Percentiles rank a stretch among this genome's conserved stretches.
These are phyloP conservation scores for Steinernema feltiae DNA, from an alignment of 1,140 invertebrate species.

Conservation along the genomic window DNA sequence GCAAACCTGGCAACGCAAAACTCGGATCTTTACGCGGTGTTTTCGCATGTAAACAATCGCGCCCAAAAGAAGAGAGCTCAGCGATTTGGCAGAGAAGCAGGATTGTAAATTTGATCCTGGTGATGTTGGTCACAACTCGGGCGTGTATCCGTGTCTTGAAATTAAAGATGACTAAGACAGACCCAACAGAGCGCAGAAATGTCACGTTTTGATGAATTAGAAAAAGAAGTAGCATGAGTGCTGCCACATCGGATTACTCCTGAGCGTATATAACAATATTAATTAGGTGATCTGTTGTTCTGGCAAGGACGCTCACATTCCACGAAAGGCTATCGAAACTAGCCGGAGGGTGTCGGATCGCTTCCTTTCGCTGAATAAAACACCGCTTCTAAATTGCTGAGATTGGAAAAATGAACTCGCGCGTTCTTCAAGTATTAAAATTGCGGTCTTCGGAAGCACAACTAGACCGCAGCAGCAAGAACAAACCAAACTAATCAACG, in stretches of 20 bases:
- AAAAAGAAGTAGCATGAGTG: not conserved
- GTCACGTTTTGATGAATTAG: not conserved
- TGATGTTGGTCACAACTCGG: no score
- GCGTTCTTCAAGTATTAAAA: not conserved
- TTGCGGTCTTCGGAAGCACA: not conserved
- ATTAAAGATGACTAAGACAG: no score
- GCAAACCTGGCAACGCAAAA: not conserved
- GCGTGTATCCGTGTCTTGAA: no score
- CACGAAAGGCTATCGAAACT: not conserved
- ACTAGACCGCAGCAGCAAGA: not conserved
- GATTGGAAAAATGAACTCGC: not conserved
- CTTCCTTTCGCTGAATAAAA: not conserved
- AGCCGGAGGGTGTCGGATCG: not conserved
- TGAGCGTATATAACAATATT: not conserved
- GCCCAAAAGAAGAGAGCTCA: not conserved
- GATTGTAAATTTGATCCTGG: no score
- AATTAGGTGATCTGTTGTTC: not conserved
- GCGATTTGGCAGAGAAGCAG: no score
- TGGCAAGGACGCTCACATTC: not conserved
- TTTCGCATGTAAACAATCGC: no score
- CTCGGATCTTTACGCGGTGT: no score
- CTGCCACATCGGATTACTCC: not conserved
- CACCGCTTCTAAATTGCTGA: not conserved
- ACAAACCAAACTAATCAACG: conserved; percentile 1
- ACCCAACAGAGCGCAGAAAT: no score